Base-by-base conservation (phyloP, 2,113 vertebrate genomes). In the Chunga burmeisteri region DNA sequence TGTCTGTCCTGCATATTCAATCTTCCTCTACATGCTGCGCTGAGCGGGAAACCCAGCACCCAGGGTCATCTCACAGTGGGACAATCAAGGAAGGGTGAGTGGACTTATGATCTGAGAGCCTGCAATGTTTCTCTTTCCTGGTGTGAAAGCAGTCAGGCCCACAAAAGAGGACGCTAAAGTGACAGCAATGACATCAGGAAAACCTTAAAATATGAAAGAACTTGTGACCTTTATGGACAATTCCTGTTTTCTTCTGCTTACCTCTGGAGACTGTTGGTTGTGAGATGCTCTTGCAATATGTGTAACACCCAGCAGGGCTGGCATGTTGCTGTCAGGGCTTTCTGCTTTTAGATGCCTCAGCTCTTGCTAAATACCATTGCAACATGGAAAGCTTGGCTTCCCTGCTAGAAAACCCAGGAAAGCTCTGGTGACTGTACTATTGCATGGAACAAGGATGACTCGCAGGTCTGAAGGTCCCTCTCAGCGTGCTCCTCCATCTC, bases 51-150 rank as follows among this genome's bases (percentile, higher is more conserved):
- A 72, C 32, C 84, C 77, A 85, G 77, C 68, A 49, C 38, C 36
- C 29, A 49, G 40, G n/a, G 25, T 13, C 77, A 81, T 16, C 61
- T 2, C 55, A 12, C 36, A n/a, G 73, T 26, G 40, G 89, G 70
- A 91, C 66, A 40, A 70, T 38, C 47, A 16, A 81, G 61, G 84
- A 96, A 81, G 70, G 95, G 95, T 95, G 91, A 96, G 96, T 93
- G 81, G 63, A 73, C 7, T 91, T 79, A 2, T 6, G 49, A 56
- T 61, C 50, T 32, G 73, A 75, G 22, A 47, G 25, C 10, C 66
- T 90, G 63, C 62, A 17, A 2, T 47, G 32, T 38, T 93, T 82
- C n/a, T 91, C 59, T 84, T 86, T 81, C 44, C 52, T 42, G 44
- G 8, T 20, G 32, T 16, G 70, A 55, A 59, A 77, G 34, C 0